Evolutionary conservation across 2,113 vertebrate genomes (phyloP).

Genomic region (Carollia perspicillata): DNA sequence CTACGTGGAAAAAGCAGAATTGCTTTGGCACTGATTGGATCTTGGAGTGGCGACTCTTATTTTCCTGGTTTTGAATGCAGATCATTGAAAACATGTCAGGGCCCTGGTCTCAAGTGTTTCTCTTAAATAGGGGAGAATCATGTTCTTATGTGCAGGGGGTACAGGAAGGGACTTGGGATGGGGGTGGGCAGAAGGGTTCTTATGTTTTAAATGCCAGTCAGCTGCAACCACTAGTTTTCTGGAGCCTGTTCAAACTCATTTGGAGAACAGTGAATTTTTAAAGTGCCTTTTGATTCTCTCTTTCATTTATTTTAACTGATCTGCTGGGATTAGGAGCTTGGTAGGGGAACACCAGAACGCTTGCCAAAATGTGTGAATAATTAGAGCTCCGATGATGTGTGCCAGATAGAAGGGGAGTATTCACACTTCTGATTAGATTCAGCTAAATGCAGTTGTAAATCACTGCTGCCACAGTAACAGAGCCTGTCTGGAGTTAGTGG

Average conservation of each 20-base stretch:
- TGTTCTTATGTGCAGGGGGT: slow-evolving; percentile 20
- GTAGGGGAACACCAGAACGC: slow-evolving; percentile 88
- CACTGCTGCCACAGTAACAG: slow-evolving; percentile 83
- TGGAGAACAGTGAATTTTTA: slow-evolving; percentile 90
- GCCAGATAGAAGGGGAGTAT: slow-evolving; percentile 93
- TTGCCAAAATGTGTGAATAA: slow-evolving; percentile 99
- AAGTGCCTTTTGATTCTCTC: slow-evolving; percentile 96
- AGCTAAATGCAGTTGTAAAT: slow-evolving; percentile 94
- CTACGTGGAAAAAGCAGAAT: slow-evolving; percentile 13
- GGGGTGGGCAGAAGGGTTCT: slow-evolving; percentile 72
- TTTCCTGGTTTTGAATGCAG: slow-evolving; percentile 1
- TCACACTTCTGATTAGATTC: slow-evolving; percentile 95
- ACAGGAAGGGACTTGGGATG: neutral
- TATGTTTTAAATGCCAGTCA: slow-evolving; percentile 82
- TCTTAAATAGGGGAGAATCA: neutral
- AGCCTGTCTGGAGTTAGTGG: slow-evolving; percentile 43
- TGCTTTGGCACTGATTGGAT: slow-evolving; percentile 44
- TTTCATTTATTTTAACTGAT: slow-evolving; percentile 99
- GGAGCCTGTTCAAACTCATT: slow-evolving; percentile 93
- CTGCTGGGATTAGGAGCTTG: slow-evolving; percentile 96
- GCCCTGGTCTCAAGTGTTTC: slow-evolving; percentile 22
- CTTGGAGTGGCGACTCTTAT: neutral
- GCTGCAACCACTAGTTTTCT: slow-evolving; percentile 87
- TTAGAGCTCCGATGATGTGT: slow-evolving; percentile 90
- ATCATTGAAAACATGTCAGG: slow-evolving; percentile 34